These are phyloP conservation scores for Drosophila testacea DNA, from an alignment of 2,888 invertebrate genomes.

Conservation along the genomic window DNA sequence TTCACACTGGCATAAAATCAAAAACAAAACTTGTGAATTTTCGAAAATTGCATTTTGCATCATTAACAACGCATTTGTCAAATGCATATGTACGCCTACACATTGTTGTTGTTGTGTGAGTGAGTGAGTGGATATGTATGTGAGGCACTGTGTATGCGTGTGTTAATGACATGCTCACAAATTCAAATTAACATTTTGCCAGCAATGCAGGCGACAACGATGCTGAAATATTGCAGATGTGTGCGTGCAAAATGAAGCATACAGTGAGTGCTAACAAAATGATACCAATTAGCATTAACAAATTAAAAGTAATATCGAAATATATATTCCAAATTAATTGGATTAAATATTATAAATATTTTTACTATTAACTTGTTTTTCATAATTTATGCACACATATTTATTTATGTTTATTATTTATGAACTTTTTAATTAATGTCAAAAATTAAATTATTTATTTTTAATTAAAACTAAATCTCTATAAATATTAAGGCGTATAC, in stretches of 20 bases:
- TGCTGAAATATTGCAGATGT: conserved; percentile 42
- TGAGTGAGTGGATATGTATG: conserved; percentile 27
- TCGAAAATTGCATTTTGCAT: conserved; percentile 80
- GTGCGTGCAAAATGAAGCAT: conserved; percentile 55
- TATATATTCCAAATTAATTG: background rate
- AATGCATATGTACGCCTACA: conserved; percentile 60
- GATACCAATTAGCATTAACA: background rate
- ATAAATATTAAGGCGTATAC: conserved; percentile 10
- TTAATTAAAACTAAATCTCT: background rate
- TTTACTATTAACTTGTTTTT: background rate
- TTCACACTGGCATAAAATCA: conserved; percentile 44
- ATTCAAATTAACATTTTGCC: conserved; percentile 82
- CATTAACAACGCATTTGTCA: conserved; percentile 81
- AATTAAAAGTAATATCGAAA: background rate
- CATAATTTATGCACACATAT: background rate
- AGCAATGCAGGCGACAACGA: conserved; percentile 70
- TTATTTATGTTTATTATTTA: background rate
- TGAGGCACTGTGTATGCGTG: conserved; percentile 51
- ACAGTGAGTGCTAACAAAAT: conserved; percentile 50
- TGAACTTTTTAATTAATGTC: background rate
- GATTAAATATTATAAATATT: background rate
- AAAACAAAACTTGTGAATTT: conserved; percentile 72
- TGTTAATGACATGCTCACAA: conserved; percentile 82
- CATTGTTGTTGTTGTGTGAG: conserved; percentile 34
- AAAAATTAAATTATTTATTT: background rate